A percentile compares a stretch with the other conserved stretches of the same genome.
Evolutionary conservation across 2,888 invertebrate genomes (phyloP).

Genomic region (Labia minor): DNA sequence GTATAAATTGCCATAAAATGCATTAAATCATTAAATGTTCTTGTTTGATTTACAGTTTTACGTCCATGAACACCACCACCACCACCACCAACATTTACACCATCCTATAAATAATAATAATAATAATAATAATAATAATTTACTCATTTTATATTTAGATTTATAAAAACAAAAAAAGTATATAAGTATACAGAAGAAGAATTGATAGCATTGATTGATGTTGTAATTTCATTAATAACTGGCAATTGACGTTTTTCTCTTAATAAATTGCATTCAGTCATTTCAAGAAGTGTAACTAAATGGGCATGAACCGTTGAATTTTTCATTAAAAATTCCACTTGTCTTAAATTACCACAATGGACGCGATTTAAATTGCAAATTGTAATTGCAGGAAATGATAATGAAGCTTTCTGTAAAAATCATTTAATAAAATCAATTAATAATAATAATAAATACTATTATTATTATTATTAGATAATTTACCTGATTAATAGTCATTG

Average conservation of each 20-base stretch:
- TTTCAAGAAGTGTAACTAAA: constrained; percentile 20
- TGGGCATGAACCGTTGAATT: constrained; percentile 20
- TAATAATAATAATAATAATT: too few relatives aligned
- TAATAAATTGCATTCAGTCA: constrained; percentile 18
- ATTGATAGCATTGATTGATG: too few relatives aligned
- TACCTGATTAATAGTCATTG: constrained; percentile 23
- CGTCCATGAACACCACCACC: neutral
- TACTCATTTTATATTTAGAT: too few relatives aligned
- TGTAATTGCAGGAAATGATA: constrained; percentile 24
- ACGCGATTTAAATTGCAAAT: constrained; percentile 26
- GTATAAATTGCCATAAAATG: constrained; percentile 25
- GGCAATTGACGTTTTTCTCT: constrained; percentile 8
- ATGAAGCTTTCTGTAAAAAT: constrained; percentile 21
- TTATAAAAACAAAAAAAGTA: too few relatives aligned
- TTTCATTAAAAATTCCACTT: constrained; percentile 19
- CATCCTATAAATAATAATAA: too few relatives aligned
- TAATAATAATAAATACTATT: too few relatives aligned
- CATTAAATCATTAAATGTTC: constrained; percentile 26
- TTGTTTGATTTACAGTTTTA: constrained; percentile 22
- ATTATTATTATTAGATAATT: neutral
- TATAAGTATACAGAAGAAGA: too few relatives aligned
- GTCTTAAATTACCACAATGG: constrained; percentile 24
- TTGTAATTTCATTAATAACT: neutral
- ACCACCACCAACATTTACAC: neutral
- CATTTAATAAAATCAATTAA: too few relatives aligned